Conservation (phyloP, 2,113 vertebrate genomes). For the Osmerus eperlanus region DNA sequence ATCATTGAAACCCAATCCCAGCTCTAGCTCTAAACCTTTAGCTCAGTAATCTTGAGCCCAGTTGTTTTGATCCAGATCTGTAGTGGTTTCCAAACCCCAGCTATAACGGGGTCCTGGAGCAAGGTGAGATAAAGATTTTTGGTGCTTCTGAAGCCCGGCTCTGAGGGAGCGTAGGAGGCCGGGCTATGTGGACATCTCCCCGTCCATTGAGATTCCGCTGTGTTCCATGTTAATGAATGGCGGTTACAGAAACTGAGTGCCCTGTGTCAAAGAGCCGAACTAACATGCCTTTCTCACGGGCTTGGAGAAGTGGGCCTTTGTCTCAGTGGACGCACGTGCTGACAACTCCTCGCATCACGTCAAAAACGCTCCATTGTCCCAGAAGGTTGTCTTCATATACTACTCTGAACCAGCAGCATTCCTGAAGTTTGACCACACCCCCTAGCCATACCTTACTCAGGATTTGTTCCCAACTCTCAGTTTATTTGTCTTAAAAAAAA, state of each 20-base stretch:
- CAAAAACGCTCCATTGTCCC: constrained; percentile 75
- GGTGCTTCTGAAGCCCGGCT: constrained; percentile 39
- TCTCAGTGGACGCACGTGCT: constrained; percentile 63
- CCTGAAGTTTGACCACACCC: constrained; percentile 47
- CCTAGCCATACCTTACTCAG: constrained; percentile 24
- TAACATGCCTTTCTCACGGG: constrained; percentile 85
- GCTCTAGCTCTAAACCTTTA: too few relatives aligned
- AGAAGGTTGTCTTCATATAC: constrained; percentile 68
- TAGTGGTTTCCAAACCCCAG: too few relatives aligned
- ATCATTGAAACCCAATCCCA: too few relatives aligned
- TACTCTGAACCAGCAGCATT: constrained; percentile 61
- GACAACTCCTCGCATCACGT: constrained; percentile 64
- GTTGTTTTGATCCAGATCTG: too few relatives aligned
- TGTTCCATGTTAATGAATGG: constrained; percentile 90
- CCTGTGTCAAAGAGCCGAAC: constrained; percentile 78
- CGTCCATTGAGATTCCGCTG: constrained; percentile 87
- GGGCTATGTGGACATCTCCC: constrained; percentile 85
- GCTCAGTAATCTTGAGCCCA: too few relatives aligned
- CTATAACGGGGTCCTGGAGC: too few relatives aligned
- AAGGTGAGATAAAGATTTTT: constrained; percentile 36
- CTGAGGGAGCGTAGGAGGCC: constrained; percentile 77
- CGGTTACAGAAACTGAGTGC: constrained; percentile 84
- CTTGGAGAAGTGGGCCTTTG: constrained; percentile 73
- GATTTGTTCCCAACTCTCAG: constrained; percentile 1
- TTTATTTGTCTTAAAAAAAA: background rate